Evolutionary conservation across 1,140 invertebrate genomes (phyloP), one percentile per base, ranked within the genome.

Genomic region (Mya arenaria): DNA sequence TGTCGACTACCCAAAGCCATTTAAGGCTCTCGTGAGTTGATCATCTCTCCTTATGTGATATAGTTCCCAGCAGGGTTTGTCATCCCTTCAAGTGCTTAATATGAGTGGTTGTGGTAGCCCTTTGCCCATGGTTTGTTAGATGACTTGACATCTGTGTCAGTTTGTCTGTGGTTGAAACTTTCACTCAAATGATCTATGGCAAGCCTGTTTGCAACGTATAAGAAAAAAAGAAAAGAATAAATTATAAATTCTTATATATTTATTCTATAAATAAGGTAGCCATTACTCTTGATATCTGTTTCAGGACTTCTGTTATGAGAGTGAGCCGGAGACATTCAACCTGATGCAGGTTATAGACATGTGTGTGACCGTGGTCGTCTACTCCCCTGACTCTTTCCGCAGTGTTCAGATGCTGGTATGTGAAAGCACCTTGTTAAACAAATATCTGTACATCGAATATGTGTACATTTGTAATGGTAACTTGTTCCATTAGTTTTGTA

Each of bases 301-400:
- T 41, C 79, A 93, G 90, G 93, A 93, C 82, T 93, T 93, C 73
- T 93, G 93, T 77, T 93, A 93, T 88, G 90, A 90, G 66, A 90
- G 92, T 85, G 92, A 93, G 52, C 86, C 91, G 4, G 91, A 92
- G 56, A 89, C 86, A 32, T 91, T 92, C 71, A 88, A 88, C 55
- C 84, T 93, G 85, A 84, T 93, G 48, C 92, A 93, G 68, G 89
- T 91, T 10, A 89, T 93, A 82, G 92, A 92, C 73, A 89, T 93
- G 87, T 93, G 92, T 89, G 98, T 99, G 0, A 99, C 99, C 95
- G 98, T 99, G 0, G 97, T 99, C 19, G 98, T 98, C 0, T 99
- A 99, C 93, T 97, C 98, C 0, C 96, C 98, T 19, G 98, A 99
- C 93, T 98, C 98, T 58, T 95, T 97, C 63, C 94, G 99, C 84